Evolutionary conservation across 2,797 vertebrate genomes (phyloP).

Genomic region (Sylvia borin): DNA sequence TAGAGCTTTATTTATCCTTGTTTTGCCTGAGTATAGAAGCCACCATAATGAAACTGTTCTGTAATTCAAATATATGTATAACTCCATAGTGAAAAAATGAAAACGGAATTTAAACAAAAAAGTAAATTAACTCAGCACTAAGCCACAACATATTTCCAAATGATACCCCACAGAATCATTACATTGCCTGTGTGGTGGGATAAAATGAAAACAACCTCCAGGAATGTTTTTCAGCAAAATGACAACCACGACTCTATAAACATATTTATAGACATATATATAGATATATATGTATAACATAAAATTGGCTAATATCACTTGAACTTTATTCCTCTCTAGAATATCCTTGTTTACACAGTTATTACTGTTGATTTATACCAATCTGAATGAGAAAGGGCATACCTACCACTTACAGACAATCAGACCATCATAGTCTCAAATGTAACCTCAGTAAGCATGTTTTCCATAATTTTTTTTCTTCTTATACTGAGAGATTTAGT

Average conservation of each 20-base stretch:
- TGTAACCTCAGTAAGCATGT: neutral
- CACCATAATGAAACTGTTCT: neutral
- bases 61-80: slow-evolving; percentile 5
- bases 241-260: neutral
- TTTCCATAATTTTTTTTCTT: neutral
- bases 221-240: neutral
- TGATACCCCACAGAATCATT: neutral
- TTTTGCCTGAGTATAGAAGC: slow-evolving; percentile 28
- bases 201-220: neutral
- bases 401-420: neutral
- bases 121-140: neutral
- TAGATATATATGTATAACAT: neutral
- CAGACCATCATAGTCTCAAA: neutral
- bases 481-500: neutral
- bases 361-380: neutral
- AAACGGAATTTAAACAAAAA: slow-evolving; percentile 19
- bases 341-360: neutral
- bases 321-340: neutral
- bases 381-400: neutral
- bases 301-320: neutral
- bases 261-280: neutral
- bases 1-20: slow-evolving; percentile 13
- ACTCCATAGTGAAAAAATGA: neutral
- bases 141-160: slow-evolving; percentile 5
- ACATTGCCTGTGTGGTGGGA: neutral